Percentiles rank a stretch among this genome's conserved stretches.
Conservation (phyloP, 2,113 vertebrate genomes). For the Camarhynchus parvulus region DNA sequence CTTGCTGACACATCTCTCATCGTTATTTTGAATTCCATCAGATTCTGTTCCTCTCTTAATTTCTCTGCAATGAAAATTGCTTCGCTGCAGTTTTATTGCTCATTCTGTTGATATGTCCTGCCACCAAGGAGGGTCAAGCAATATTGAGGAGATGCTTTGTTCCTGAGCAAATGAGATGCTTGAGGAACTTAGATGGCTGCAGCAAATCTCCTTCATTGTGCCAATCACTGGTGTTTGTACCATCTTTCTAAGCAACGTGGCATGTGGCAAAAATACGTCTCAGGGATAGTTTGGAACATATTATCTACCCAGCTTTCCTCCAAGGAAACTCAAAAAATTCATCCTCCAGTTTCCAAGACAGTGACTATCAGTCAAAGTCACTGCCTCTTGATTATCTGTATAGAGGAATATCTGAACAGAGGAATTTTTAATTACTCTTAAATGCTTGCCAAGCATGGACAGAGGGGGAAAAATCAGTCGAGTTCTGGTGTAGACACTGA, state of each 20-base stretch:
- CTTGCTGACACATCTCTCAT: slow-evolving; percentile 39
- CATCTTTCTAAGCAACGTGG: slow-evolving; percentile 40
- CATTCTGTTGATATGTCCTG: slow-evolving; percentile 68
- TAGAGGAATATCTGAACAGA: slow-evolving; percentile 50
- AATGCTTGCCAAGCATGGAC: slow-evolving; percentile 61
- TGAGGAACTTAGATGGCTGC: slow-evolving; percentile 51
- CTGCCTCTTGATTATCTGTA: slow-evolving; percentile 64
- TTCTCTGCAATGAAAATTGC: slow-evolving; percentile 60
- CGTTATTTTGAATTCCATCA: slow-evolving; percentile 69
- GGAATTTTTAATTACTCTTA: slow-evolving; percentile 73
- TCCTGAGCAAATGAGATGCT: slow-evolving; percentile 45
- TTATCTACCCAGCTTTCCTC: slow-evolving; percentile 50
- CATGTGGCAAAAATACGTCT: slow-evolving; percentile 58
- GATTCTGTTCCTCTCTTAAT: slow-evolving; percentile 73
- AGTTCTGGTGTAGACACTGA: slow-evolving; percentile 29
- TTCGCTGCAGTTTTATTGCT: slow-evolving; percentile 65
- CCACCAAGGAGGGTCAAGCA: slow-evolving; percentile 53
- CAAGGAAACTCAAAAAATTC: slow-evolving; percentile 48
- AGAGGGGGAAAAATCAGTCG: slow-evolving; percentile 1
- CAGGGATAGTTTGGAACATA: slow-evolving; percentile 21
- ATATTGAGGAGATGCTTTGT: slow-evolving; percentile 46
- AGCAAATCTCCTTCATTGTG: slow-evolving; percentile 47
- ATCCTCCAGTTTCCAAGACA: slow-evolving; percentile 56
- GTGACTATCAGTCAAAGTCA: slow-evolving; percentile 72
- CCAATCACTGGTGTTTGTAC: slow-evolving; percentile 7